Evolutionary conservation across 2,113 vertebrate genomes (phyloP).

Genomic region (Saccopteryx bilineata): DNA sequence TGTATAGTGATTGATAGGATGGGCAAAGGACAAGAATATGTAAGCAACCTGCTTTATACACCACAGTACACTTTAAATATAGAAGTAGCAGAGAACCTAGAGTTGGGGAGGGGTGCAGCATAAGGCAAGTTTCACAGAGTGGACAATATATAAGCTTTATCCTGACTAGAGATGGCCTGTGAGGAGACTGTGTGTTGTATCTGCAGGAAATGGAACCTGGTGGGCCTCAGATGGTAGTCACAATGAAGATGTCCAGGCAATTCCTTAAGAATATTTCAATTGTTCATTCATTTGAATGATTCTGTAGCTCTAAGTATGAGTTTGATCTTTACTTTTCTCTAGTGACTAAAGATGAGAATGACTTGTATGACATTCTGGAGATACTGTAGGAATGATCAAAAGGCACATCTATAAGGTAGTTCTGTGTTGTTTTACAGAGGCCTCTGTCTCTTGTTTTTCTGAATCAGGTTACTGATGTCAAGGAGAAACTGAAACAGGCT

Average conservation of each 20-base stretch:
- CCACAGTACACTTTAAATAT: background rate
- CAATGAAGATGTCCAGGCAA: background rate
- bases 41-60: background rate
- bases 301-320: background rate
- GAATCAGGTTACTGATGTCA: conserved; percentile 94
- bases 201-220: fast-evolving
- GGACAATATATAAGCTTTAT: background rate
- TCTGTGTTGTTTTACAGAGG: conserved; percentile 39
- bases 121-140: background rate
- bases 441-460: background rate
- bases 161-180: background rate
- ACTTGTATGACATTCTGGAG: background rate
- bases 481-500: conserved; percentile 96
- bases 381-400: conserved; percentile 56
- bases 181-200: background rate
- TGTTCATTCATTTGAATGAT: background rate
- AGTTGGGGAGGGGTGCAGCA: background rate
- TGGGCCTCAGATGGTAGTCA: background rate
- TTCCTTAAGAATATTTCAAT: background rate
- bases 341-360: conserved; percentile 35
- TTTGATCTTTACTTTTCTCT: background rate
- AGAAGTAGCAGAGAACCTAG: background rate
- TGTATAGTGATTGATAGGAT: background rate
- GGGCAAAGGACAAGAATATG: background rate
- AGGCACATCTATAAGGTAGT: background rate